These are phyloP conservation scores for Drosophila persimilis DNA, from an alignment of 1,140 invertebrate genomes.

Conservation along the genomic window DNA sequence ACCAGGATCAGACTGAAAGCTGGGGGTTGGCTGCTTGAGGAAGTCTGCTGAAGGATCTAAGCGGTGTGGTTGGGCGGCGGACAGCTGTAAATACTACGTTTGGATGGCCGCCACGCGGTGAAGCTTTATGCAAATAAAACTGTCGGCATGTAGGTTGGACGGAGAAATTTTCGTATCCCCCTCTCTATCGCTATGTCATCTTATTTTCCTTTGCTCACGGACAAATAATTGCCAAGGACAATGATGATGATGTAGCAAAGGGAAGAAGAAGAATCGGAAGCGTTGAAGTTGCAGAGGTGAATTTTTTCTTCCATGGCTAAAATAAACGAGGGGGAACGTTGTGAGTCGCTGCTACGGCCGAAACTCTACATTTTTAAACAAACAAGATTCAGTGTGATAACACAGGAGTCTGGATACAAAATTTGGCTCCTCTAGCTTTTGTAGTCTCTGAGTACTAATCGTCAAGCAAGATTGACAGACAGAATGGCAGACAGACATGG, in stretches of 20 bases:
- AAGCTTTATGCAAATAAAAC: constrained; percentile 52
- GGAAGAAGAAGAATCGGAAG: too few species aligned
- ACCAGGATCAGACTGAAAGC: neutral
- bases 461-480: too few species aligned
- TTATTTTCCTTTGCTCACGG: neutral
- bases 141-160: constrained; percentile 51
- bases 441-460: too few species aligned
- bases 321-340: constrained; percentile 3
- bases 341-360: too few species aligned
- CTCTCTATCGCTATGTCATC: neutral
- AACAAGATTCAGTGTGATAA: too few species aligned
- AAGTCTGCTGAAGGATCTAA: neutral
- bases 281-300: constrained; percentile 10
- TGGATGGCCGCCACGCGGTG: constrained; percentile 35
- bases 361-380: too few species aligned
- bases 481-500: too few species aligned
- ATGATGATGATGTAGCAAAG: constrained; percentile 5
- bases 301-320: constrained; percentile 26
- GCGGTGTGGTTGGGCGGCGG: constrained; percentile 1
- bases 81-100: constrained; percentile 60
- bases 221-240: constrained; percentile 66
- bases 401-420: too few species aligned
- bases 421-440: too few species aligned
- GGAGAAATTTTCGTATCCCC: constrained; percentile 17
- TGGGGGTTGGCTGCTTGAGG: neutral